phyloP scores from a whole-genome alignment of 2,113 vertebrate species.

The Pomatorhinus ruficollis region DNA sequence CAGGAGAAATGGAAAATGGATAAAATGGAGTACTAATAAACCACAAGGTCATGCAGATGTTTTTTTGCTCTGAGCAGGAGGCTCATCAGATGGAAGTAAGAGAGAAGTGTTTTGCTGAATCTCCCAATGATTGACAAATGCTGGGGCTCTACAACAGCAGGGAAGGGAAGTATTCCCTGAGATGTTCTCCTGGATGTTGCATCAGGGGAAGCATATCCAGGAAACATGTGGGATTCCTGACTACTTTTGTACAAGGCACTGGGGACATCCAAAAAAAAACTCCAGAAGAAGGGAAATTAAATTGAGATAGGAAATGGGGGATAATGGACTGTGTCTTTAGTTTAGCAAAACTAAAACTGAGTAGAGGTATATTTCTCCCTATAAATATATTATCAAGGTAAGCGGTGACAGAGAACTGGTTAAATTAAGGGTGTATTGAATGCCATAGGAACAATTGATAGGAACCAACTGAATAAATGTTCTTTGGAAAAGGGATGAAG shows the following conservation, averaged over 20 bases:
- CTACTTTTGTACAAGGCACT: conserved; percentile 48
- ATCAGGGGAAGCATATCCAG: conserved; percentile 59
- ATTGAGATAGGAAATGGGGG: not conserved
- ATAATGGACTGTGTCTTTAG: not conserved
- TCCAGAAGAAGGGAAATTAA: not conserved
- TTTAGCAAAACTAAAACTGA: not conserved
- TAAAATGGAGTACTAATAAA: conserved; percentile 55
- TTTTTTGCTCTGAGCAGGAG: conserved; percentile 9
- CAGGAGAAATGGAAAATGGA: not conserved
- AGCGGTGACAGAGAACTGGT: not conserved
- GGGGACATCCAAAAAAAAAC: conserved; percentile 47
- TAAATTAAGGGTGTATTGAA: not conserved
- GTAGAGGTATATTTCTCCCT: not conserved
- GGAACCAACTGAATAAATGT: not conserved
- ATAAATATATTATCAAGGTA: not conserved
- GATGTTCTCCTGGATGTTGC: conserved; percentile 51
- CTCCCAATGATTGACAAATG: conserved; percentile 19
- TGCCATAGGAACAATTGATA: not conserved
- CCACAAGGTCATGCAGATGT: conserved; percentile 64
- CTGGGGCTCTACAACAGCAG: not conserved
- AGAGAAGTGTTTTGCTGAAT: conserved; percentile 46
- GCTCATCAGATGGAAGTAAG: conserved; percentile 35
- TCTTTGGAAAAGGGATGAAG: not conserved
- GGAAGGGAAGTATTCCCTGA: conserved; percentile 38
- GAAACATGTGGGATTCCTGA: conserved; percentile 59